Base-by-base conservation (phyloP, 2,888 invertebrate species). In the Synanthedon tipuliformis region DNA sequence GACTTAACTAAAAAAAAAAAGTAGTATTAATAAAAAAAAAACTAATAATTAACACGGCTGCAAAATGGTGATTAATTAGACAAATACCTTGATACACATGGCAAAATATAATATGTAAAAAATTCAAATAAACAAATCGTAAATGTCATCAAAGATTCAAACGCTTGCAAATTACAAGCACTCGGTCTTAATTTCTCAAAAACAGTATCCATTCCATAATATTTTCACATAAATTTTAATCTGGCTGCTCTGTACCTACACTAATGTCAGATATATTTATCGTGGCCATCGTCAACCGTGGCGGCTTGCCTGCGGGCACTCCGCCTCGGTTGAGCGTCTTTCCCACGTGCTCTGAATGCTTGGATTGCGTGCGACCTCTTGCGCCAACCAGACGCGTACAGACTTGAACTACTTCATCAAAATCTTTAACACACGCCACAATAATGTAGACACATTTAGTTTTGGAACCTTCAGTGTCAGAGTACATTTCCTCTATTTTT, bases 271-370 rank as follows among this genome's bases (percentile, higher is more conserved):
- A 78, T 75, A 80, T 78, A 83, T 84, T 82, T 85, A 86, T 85
- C 84, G 78, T 68, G 69, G 74, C 71, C 73, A 87, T 86, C 86
- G 87, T 87, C 87, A 87, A 86, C 87, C 69, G 76, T 72, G 73
- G 78, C 75, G 69, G 71, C 66, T 73, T 64, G 84, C 85, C 85
- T 61, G 66, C 63, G 79, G 85, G 81, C 73, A 62, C 73, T 68
- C 82, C 80, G 83, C 83, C 84, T 79, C 63, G 65, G 66, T 69
- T 66, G 61, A 64, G 69, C 63, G 66, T 73, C 75, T 74, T 87
- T 87, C 87, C 87, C 87, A 86, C 87, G 85, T 87, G 87, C 77
- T 70, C 79, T 65, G 81, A 87, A 86, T 86, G 85, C 81, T 81
- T 71, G 75, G 76, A 84, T 87, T 82, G 86, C 87, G 85, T 87